Percentiles rank a stretch among this genome's conserved stretches.
phyloP scores from a whole-genome alignment of 1,140 invertebrate genomes.

The Platyura marginata region DNA sequence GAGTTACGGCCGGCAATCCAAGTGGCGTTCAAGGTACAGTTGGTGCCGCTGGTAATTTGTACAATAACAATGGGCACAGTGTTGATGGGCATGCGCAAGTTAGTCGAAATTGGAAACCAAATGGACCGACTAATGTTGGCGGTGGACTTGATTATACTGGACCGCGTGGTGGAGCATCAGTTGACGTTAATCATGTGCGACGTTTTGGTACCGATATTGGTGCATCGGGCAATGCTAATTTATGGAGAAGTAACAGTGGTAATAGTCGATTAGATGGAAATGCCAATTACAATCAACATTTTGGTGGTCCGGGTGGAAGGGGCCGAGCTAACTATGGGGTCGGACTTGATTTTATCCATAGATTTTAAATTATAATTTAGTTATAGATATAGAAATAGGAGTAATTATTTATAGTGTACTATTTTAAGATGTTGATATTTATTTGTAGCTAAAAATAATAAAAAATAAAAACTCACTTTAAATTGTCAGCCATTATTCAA shows the following conservation, averaged over 20 bases:
- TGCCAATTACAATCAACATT: constrained; percentile 7
- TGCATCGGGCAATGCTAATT: constrained; percentile 5
- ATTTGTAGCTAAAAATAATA: no score
- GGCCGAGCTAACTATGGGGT: constrained; percentile 6
- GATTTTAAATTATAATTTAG: no score
- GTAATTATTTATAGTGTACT: no score
- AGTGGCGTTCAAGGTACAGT: neutral
- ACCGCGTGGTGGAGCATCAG: neutral
- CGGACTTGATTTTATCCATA: constrained; percentile 3
- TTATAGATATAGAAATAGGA: no score
- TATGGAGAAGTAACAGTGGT: constrained; percentile 5
- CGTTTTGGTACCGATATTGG: constrained; percentile 6
- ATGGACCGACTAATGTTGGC: neutral
- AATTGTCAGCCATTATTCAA: no score
- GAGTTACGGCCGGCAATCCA: no score
- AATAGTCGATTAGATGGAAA: constrained; percentile 1
- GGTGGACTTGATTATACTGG: neutral
- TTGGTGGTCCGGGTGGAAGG: constrained; percentile 6
- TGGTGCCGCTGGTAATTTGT: neutral
- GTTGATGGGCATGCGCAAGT: neutral
- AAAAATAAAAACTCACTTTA: no score
- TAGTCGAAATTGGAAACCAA: neutral
- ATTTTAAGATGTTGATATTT: no score
- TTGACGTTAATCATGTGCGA: neutral
- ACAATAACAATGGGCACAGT: neutral